Conservation (phyloP, 1,140 invertebrate genomes). For the Scaptomyza graminum region DNA sequence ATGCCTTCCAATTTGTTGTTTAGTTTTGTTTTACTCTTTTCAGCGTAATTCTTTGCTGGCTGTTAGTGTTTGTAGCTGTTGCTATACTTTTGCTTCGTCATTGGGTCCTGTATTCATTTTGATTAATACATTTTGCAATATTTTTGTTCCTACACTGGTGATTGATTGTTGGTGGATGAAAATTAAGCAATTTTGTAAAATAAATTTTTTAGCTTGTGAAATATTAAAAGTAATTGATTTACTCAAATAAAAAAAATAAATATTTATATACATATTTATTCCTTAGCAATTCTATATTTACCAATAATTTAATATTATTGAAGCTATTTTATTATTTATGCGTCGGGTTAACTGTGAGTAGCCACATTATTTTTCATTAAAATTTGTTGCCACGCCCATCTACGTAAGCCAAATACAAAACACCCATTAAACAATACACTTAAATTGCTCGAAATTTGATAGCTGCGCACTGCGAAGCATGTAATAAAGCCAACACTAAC, state of each 20-base stretch:
- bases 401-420: conserved; percentile 3
- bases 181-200: too few species aligned
- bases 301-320: conserved; percentile 56
- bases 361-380: conserved; percentile 13
- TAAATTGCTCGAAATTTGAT: conserved; percentile 60
- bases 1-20: conserved; percentile 72
- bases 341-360: conserved; percentile 8
- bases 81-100: neutral
- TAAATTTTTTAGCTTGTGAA: neutral
- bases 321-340: conserved; percentile 19
- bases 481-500: conserved; percentile 28
- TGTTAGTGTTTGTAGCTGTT: neutral
- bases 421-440: conserved; percentile 30
- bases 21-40: conserved; percentile 52
- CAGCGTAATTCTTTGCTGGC: conserved; percentile 47
- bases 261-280: neutral
- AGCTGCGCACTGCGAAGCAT: conserved; percentile 12
- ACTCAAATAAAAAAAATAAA: too few species aligned
- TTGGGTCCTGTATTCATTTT: neutral
- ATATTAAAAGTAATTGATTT: neutral
- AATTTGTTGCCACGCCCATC: neutral
- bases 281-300: neutral
- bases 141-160: too few species aligned
- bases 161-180: too few species aligned
- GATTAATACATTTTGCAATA: neutral